Evolutionary conservation across 2,113 vertebrate species (phyloP).

Genomic region (Myotis davidii): DNA sequence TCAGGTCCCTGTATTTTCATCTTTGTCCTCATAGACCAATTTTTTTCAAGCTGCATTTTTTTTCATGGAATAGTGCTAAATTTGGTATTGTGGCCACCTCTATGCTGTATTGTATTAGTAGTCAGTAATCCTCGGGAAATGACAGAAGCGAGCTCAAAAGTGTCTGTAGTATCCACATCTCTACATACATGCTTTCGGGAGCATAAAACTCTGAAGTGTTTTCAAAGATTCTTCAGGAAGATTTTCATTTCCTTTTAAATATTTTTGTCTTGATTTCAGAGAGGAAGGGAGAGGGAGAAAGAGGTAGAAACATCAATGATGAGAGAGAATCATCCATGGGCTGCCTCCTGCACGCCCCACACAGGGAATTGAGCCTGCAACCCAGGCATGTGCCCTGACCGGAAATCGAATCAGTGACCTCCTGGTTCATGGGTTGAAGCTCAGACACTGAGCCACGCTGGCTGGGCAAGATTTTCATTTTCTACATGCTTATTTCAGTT

Average conservation of each 20-base stretch:
- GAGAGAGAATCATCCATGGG: too few species aligned
- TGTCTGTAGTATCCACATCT: rapidly evolving
- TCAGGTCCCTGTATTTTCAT: neutral
- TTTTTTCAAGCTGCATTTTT: neutral
- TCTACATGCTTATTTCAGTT: neutral
- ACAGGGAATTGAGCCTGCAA: too few species aligned
- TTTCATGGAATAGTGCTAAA: neutral
- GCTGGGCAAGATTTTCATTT: too few species aligned
- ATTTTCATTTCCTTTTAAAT: neutral
- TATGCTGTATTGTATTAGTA: neutral
- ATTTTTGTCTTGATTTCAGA: too few species aligned
- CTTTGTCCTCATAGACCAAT: neutral
- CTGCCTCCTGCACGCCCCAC: too few species aligned
- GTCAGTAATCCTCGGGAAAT: neutral
- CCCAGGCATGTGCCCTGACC: too few species aligned
- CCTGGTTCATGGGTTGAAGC: too few species aligned
- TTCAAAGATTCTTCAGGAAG: neutral
- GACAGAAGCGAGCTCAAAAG: neutral
- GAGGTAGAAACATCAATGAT: too few species aligned
- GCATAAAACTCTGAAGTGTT: neutral
- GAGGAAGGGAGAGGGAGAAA: too few species aligned
- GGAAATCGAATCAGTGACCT: too few species aligned
- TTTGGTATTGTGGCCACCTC: neutral
- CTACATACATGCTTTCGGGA: neutral
- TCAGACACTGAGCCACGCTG: too few species aligned